Evolutionary conservation across 2,888 invertebrate genomes (phyloP), one percentile per base, ranked within the genome.

Genomic region (Spisula subtruncata): DNA sequence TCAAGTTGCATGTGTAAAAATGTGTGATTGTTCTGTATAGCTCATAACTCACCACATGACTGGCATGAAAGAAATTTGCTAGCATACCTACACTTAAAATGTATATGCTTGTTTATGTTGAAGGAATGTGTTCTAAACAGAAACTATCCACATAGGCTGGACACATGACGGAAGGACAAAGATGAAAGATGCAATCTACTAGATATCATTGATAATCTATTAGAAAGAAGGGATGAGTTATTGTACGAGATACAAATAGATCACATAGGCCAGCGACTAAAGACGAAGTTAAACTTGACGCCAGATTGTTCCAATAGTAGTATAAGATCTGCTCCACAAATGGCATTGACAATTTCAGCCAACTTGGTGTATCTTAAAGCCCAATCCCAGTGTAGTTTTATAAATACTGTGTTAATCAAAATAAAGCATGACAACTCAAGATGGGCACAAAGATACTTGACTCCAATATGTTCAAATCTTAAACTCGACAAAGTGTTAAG

Each of bases 1-100:
- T 81, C 81, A 81, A 81, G 81, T 32, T 81, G 51, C 29, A 81
- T 81, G 81, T 81, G 51, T 25, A 81, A 81, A 81, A 51, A 48
- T 10, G 81, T 81, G 5, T 18, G 51, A 14, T 51, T 81, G 51
- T 25, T 48, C 81, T 51, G 81, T 81, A 51, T 81, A 51, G 51
- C 81, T 2, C n/a, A n/a, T n/a, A 25, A 48, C 48, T 51, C 81
- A 29, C 16, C 46, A 81, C 16, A 81, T 8, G 25, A 41, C 48
- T 81, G 81, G 81, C n/a, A 51, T 41, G 16, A n/a, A 81, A 29
- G 51, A 51, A 81, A 81, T 46, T 81, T 81, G 25, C 48, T 81
- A 4, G 4, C 25, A 8, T 81, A 46, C 32, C 20, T 81, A 81
- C 29, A 25, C 16, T n/a, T 25, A n/a, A n/a, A n/a, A n/a, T n/a